Evolutionary conservation across 2,888 invertebrate genomes (phyloP).

Genomic region (Chloromyia formosa): DNA sequence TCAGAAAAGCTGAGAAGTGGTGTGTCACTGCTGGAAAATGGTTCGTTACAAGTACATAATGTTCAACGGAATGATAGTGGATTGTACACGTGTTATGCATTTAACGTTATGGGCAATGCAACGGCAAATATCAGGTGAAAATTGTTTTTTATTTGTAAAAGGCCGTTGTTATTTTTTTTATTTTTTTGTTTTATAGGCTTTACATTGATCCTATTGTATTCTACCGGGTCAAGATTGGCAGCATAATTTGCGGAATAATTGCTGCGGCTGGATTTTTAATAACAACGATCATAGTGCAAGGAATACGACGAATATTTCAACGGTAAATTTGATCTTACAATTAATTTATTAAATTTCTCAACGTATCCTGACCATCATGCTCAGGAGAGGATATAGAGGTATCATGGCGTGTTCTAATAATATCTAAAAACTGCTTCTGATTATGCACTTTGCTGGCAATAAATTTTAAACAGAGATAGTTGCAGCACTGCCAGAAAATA

Average conservation of each 20-base stretch:
- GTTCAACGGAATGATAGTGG: slow-evolving; percentile 84
- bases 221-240: slow-evolving; percentile 83
- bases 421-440: too few relatives aligned
- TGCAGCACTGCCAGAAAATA: too few relatives aligned
- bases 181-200: slow-evolving; percentile 64
- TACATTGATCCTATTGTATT: slow-evolving; percentile 88
- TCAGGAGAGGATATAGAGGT: too few relatives aligned
- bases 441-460: too few relatives aligned
- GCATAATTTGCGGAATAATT: slow-evolving; percentile 82
- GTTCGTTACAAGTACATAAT: slow-evolving; percentile 77
- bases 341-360: neutral
- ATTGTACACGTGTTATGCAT: slow-evolving; percentile 84
- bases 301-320: slow-evolving; percentile 74
- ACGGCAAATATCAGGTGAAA: slow-evolving; percentile 72
- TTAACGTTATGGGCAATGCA: slow-evolving; percentile 83
- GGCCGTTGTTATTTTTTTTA: neutral
- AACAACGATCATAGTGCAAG: slow-evolving; percentile 81
- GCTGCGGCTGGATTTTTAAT: slow-evolving; percentile 82
- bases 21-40: slow-evolving; percentile 77
- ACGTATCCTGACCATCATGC: too few relatives aligned
- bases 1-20: slow-evolving; percentile 61
- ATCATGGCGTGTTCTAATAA: too few relatives aligned
- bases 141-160: neutral
- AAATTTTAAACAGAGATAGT: too few relatives aligned
- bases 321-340: slow-evolving; percentile 68